phyloP scores from a whole-genome alignment of 2,888 invertebrate genomes.

The Papilio elwesi region DNA sequence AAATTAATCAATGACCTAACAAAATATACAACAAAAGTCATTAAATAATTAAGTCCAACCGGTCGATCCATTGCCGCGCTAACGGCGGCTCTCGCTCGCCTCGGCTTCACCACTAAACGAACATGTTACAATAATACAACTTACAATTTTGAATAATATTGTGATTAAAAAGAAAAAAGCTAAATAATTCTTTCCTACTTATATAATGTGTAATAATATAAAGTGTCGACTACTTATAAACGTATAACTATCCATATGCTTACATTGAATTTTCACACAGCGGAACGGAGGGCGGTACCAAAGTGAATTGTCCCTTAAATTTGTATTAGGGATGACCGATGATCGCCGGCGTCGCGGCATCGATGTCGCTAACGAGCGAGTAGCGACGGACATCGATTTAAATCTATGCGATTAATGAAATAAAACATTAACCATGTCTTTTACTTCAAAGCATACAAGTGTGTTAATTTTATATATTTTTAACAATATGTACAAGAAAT shows the following conservation, averaged over 20 bases:
- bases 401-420: constrained; percentile 14
- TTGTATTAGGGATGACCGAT: constrained; percentile 11
- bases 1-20: constrained; percentile 85
- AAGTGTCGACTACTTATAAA: constrained; percentile 84
- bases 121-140: constrained; percentile 80
- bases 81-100: constrained; percentile 60
- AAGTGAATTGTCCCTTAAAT: neutral
- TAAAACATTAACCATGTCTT: constrained; percentile 18
- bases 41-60: constrained; percentile 82
- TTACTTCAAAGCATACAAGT: constrained; percentile 1
- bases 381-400: constrained; percentile 29
- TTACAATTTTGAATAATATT: constrained; percentile 84
- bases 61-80: constrained; percentile 72
- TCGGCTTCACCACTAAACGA: constrained; percentile 76
- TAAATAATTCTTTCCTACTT: constrained; percentile 84
- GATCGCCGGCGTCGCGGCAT: constrained; percentile 39
- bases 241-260: constrained; percentile 80
- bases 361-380: neutral
- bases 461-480: constrained; percentile 9
- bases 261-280: constrained; percentile 82
- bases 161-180: constrained; percentile 81
- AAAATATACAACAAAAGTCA: constrained; percentile 85
- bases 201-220: constrained; percentile 84
- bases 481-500: constrained; percentile 22
- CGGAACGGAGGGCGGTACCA: constrained; percentile 55